These are phyloP conservation scores for Sebastes minor DNA, from an alignment of 2,797 vertebrate species.

Conservation along the genomic window DNA sequence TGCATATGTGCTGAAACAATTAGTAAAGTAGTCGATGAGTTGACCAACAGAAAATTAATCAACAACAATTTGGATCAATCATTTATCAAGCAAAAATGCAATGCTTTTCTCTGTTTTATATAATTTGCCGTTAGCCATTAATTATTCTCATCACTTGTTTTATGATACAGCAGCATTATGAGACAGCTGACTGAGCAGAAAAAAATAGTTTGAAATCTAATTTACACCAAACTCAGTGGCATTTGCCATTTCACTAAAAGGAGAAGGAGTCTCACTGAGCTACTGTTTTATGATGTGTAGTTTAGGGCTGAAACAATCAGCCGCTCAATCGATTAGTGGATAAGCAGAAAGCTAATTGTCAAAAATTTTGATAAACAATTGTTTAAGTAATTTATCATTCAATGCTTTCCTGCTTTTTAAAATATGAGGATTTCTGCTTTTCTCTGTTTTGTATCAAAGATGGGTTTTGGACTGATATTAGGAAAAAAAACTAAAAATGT, in stretches of 20 bases:
- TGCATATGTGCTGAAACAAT: neutral
- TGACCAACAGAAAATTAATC: neutral
- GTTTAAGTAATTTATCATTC: neutral
- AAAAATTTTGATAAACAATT: neutral
- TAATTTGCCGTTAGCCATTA: neutral
- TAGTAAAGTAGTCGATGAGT: neutral
- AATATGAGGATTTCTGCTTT: neutral
- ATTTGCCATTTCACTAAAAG: too few relatives aligned
- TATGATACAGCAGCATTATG: neutral
- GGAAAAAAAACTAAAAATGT: neutral
- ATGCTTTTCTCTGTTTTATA: neutral
- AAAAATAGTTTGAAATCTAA: neutral
- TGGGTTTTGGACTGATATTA: neutral
- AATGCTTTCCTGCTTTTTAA: neutral
- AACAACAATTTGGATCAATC: neutral
- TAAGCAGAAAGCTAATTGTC: neutral
- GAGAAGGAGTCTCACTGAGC: neutral
- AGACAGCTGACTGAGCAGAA: neutral
- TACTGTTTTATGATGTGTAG: neutral
- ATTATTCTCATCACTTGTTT: neutral
- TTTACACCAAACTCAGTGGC: neutral
- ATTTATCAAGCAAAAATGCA: neutral
- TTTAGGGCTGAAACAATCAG: neutral
- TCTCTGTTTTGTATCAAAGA: neutral
- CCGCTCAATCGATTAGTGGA: accelerated